Base-by-base conservation (phyloP, 2,888 invertebrate genomes). In the Eristalinus sepulchralis region DNA sequence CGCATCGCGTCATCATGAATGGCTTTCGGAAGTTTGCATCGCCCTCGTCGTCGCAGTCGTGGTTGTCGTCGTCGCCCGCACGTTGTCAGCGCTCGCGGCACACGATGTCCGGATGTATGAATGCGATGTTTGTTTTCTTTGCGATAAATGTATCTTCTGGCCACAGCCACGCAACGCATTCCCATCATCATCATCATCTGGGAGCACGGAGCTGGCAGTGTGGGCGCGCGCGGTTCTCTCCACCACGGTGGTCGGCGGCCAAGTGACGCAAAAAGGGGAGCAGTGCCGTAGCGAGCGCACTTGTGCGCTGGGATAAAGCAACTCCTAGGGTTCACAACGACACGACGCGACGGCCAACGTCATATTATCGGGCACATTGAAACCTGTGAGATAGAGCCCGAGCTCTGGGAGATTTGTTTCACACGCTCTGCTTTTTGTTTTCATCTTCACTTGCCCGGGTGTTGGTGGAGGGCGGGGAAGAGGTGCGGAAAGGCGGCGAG, bases 401-500 rank as follows among this genome's bases (percentile, higher is more conserved):
- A 68, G 57, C 60, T 78, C 63, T 66, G 70, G 62, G 27, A 36
- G 67, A 86, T 64, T 83, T 79, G 68, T 83, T 85, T 86, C 86
- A 86, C 86, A 86, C 86, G 86, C 83, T 86, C 86, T 70, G 86
- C 78, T 86, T 78, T 83, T 75, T 85, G 64, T 72, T 70, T 77
- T 72, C 68, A 78, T 85, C 77, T 73, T 68, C 81, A 9, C 22
- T 60, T 24, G 66, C 13, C 24, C 22, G 13, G 31, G 67, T 4
- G 57, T 3, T 53, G 53, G 10, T 33, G 62, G 60, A 59, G 31
- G 17, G 17, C 11, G 36, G 13, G 9, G 39, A 36, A 34, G 31
- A 1, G 13, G 11, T 24, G 34, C 39, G 59, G 2, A 33, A 22
- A 4, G n/a, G n/a, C 3, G 22, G 11, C n/a, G 33, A 31, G 33